A percentile compares a stretch with the other conserved stretches of the same genome.
Evolutionary conservation across 2,888 invertebrate species (phyloP).

Genomic region (Synergus japonicus): DNA sequence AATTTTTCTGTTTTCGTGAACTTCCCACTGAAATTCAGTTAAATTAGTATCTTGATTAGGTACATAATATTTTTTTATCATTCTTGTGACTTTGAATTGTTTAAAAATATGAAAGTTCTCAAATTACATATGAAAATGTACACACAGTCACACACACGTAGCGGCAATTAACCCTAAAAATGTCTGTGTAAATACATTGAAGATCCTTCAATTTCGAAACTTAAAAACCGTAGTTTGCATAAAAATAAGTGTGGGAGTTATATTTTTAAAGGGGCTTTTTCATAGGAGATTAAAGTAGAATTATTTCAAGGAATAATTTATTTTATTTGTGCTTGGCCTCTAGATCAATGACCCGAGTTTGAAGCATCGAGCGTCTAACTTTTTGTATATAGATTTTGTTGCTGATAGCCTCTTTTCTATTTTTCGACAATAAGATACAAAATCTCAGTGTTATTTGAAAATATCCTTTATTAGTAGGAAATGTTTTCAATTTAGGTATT

Average conservation of each 20-base stretch:
- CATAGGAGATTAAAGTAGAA: not conserved
- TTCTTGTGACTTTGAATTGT: not conserved
- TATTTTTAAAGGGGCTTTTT: constrained; percentile 22
- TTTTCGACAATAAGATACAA: not conserved
- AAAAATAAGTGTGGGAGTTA: not conserved
- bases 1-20: not conserved
- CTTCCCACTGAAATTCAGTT: not conserved
- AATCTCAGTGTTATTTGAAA: not conserved
- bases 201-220: not conserved
- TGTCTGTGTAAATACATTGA: constrained; percentile 9
- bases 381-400: not conserved
- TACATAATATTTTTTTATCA: not conserved
- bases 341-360: constrained; percentile 2
- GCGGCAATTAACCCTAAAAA: constrained; percentile 25
- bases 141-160: constrained; percentile 23
- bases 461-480: not conserved
- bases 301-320: not conserved
- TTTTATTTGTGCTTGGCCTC: not conserved
- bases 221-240: not conserved
- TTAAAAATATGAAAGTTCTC: not conserved
- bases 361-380: not conserved
- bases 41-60: not conserved
- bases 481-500: not conserved
- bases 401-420: not conserved
- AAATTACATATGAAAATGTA: constrained; percentile 7